Evolutionary conservation across 1,140 invertebrate species (phyloP).

Genomic region (Drosophila insularis): DNA sequence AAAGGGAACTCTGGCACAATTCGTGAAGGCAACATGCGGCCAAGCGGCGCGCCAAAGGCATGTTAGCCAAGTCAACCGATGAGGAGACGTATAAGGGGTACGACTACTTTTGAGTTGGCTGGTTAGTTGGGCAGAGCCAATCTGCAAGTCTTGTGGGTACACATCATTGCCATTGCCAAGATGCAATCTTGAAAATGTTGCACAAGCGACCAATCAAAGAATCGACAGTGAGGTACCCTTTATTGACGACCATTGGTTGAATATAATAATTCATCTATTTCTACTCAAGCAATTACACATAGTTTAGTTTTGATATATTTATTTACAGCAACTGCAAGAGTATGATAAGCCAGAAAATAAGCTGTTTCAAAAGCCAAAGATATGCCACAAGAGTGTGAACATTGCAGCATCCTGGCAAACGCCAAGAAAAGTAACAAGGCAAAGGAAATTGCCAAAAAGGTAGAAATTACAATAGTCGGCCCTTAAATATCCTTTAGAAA

Average conservation of each 20-base stretch:
- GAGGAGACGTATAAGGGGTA: slow-evolving; percentile 3
- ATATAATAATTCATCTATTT: no score
- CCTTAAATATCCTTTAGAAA: background rate
- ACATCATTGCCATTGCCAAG: slow-evolving; percentile 42
- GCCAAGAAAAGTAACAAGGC: slow-evolving; percentile 32
- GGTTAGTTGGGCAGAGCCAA: slow-evolving; percentile 39
- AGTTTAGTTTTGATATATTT: no score
- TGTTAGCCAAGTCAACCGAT: slow-evolving; percentile 61
- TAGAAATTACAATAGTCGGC: background rate
- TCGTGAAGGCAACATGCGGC: slow-evolving; percentile 54
- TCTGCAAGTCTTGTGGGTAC: slow-evolving; percentile 58
- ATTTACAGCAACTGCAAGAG: no score
- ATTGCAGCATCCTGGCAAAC: slow-evolving; percentile 38
- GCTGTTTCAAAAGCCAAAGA: background rate
- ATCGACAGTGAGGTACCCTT: background rate
- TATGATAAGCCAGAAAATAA: no score
- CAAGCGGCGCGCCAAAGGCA: slow-evolving; percentile 70
- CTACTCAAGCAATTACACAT: no score
- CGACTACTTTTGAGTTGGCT: background rate
- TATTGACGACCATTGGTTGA: no score
- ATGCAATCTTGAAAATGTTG: slow-evolving; percentile 22
- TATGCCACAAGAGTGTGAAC: slow-evolving; percentile 54
- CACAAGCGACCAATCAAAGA: background rate
- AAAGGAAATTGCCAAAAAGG: background rate
- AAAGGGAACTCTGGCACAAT: slow-evolving; percentile 22